These are phyloP conservation scores for Triplophysa siluroides DNA, from an alignment of 2,113 vertebrate species.

Conservation along the genomic window DNA sequence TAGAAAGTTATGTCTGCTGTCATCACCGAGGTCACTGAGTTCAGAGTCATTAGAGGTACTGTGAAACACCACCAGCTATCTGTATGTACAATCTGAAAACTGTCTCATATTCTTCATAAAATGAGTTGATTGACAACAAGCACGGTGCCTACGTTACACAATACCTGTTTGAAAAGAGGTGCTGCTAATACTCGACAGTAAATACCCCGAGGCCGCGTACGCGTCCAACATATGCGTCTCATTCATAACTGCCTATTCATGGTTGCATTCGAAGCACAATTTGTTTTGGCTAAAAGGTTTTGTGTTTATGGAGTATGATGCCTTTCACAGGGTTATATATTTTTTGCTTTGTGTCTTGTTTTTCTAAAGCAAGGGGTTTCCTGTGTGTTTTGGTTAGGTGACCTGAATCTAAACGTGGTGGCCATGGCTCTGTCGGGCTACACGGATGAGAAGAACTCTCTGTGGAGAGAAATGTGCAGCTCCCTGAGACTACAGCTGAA, in stretches of 20 bases:
- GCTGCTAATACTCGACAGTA: background rate
- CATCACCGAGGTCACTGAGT: conserved; percentile 44
- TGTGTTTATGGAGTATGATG: background rate
- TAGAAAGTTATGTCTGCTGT: no score
- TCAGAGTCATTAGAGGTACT: conserved; percentile 38
- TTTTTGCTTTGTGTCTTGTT: background rate
- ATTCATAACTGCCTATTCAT: conserved; percentile 4
- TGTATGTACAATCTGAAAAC: background rate
- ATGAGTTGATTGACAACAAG: background rate
- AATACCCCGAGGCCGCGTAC: background rate
- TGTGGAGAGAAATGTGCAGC: conserved; percentile 99
- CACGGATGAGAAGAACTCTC: conserved; percentile 93
- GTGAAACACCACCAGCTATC: background rate
- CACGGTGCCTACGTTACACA: background rate
- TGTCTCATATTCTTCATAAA: background rate
- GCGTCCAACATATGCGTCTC: background rate
- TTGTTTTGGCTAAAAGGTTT: background rate
- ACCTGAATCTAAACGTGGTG: conserved; percentile 97
- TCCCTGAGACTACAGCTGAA: conserved; percentile 89
- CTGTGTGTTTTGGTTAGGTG: conserved; percentile 72
- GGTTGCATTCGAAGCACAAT: conserved; percentile 8
- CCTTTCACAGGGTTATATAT: background rate
- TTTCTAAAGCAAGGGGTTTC: background rate
- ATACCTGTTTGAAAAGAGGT: background rate
- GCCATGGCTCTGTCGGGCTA: conserved; percentile 98